Percentiles rank a stretch among this genome's conserved stretches.
Conservation (phyloP, 2,113 vertebrate genomes). For the Brachyhypopomus occidentalis region DNA sequence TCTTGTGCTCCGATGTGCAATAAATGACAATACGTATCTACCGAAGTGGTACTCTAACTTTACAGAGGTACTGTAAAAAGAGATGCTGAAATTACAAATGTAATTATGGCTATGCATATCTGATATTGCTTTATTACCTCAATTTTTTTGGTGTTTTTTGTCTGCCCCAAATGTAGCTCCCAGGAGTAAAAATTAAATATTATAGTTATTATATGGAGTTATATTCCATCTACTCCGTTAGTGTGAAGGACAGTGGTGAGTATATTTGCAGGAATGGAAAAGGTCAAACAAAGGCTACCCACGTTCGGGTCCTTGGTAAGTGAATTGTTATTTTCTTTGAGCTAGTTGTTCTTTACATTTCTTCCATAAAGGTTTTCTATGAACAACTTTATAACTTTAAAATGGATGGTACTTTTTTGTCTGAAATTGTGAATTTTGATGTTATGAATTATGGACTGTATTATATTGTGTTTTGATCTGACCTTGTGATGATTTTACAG, state of each 20-base stretch:
- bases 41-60: constrained; percentile 34
- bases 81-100: neutral
- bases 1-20: constrained; percentile 65
- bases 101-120: neutral
- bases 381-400: too few relatives aligned
- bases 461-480: neutral
- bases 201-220: rapidly evolving
- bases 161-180: constrained; percentile 54
- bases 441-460: neutral
- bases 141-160: neutral
- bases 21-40: rapidly evolving
- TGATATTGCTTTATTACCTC: neutral
- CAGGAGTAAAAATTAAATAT: neutral
- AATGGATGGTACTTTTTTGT: neutral
- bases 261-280: constrained; percentile 76
- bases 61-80: constrained; percentile 25
- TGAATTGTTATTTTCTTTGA: constrained; percentile 16
- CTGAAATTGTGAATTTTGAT: neutral
- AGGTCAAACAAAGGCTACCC: constrained; percentile 65
- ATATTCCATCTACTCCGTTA: constrained; percentile 58
- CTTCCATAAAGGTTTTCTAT: too few relatives aligned
- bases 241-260: constrained; percentile 65
- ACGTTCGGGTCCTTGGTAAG: constrained; percentile 80
- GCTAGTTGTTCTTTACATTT: neutral
- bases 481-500: too few relatives aligned